phyloP scores from a whole-genome alignment of 2,888 invertebrate genomes.

The Abscondita cerata region DNA sequence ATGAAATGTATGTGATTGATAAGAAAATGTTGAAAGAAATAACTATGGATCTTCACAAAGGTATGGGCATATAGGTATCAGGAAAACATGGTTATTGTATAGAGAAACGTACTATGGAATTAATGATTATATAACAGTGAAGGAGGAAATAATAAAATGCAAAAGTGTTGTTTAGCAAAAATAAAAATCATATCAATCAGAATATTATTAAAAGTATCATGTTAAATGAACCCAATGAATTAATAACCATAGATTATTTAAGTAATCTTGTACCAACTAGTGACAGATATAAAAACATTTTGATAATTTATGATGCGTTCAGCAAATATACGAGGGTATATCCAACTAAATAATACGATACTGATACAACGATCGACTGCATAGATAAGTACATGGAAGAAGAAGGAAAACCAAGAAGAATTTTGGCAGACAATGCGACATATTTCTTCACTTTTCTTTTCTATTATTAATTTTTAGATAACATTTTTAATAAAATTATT shows the following conservation, averaged over 20 bases:
- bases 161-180: not conserved
- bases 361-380: conserved; percentile 1
- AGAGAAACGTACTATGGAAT: not conserved
- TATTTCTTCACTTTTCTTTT: no score
- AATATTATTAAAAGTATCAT: not conserved
- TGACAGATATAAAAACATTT: not conserved
- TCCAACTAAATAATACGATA: no score
- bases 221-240: not conserved
- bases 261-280: no score
- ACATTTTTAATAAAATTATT: no score
- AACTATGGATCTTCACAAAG: not conserved
- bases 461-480: no score
- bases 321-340: not conserved
- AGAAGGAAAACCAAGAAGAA: no score
- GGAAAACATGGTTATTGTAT: conserved; percentile 10
- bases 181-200: not conserved
- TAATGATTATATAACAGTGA: not conserved
- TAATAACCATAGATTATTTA: not conserved
- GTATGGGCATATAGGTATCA: conserved; percentile 8
- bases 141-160: conserved; percentile 2
- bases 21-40: not conserved
- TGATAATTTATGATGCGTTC: not conserved
- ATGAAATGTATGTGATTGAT: conserved; percentile 2
- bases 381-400: no score
- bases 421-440: no score